Conservation (phyloP, 2,797 vertebrate species). For the Leptoclinus maculatus region DNA sequence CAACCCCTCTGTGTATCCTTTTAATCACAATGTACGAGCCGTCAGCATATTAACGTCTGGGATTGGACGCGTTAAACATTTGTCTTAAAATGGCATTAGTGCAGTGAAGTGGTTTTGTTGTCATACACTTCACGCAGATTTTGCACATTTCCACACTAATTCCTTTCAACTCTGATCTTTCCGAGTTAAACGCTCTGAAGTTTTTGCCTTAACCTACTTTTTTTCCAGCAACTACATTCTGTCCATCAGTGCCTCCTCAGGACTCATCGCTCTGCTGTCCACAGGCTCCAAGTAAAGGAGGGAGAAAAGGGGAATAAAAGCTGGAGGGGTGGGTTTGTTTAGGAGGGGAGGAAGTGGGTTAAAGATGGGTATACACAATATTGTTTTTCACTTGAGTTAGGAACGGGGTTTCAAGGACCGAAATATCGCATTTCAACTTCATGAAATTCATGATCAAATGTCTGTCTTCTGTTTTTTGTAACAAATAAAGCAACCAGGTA, state of each 20-base stretch:
- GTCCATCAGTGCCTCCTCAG: constrained; percentile 95
- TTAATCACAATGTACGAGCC: neutral
- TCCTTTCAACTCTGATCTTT: neutral
- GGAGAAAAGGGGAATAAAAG: constrained; percentile 1
- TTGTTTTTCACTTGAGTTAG: constrained; percentile 52
- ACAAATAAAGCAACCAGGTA: constrained; percentile 79
- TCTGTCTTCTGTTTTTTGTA: constrained; percentile 82
- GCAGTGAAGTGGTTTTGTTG: neutral
- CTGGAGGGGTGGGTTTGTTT: constrained; percentile 5
- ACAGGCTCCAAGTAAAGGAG: constrained; percentile 95
- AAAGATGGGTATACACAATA: constrained; percentile 12
- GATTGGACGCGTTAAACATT: neutral
- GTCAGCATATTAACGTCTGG: too few species aligned
- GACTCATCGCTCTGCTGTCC: constrained; percentile 96
- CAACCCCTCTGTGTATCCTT: constrained; percentile 99
- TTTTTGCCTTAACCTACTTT: constrained; percentile 83
- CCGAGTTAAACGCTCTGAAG: fast-evolving
- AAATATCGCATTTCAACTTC: constrained; percentile 75
- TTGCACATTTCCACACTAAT: neutral
- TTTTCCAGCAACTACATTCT: constrained; percentile 94
- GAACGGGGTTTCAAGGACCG: constrained; percentile 17
- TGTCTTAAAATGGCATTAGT: neutral
- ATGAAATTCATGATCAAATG: constrained; percentile 85
- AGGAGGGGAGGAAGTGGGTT: constrained; percentile 2
- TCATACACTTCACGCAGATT: neutral